phyloP scores from a whole-genome alignment of 2,797 vertebrate species.

The Vultur gryphus region DNA sequence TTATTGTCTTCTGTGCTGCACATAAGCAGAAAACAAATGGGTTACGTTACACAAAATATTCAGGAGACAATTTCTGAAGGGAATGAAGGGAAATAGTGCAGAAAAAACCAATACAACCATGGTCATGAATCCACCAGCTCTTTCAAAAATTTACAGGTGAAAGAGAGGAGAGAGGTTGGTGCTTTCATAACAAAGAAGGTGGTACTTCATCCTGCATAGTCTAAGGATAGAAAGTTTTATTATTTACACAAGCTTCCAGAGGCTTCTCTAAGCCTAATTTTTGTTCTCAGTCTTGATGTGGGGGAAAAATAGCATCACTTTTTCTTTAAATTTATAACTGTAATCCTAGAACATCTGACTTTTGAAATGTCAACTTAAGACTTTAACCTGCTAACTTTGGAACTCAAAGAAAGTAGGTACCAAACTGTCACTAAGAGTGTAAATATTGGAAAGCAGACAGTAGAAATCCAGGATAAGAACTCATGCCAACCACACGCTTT shows the following conservation, averaged over 20 bases:
- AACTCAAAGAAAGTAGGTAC: constrained; percentile 8
- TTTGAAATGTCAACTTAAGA: constrained; percentile 34
- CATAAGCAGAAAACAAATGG: neutral
- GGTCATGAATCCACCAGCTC: neutral
- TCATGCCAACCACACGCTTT: neutral
- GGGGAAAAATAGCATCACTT: neutral
- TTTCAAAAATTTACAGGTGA: neutral
- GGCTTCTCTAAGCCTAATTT: neutral
- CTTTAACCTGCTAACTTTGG: constrained; percentile 27
- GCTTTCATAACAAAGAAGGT: neutral
- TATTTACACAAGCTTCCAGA: neutral
- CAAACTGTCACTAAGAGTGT: constrained; percentile 14
- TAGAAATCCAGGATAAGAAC: constrained; percentile 59
- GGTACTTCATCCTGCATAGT: neutral
- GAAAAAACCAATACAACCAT: neutral
- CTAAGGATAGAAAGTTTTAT: neutral
- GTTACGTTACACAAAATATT: neutral
- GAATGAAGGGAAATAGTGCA: neutral
- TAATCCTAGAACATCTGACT: constrained; percentile 12
- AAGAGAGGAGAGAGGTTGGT: neutral
- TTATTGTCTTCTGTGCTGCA: neutral
- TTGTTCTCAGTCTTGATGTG: neutral
- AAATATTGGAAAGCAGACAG: constrained; percentile 19
- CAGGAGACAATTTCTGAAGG: neutral
- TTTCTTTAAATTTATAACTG: neutral